phyloP scores from a whole-genome alignment of 2,797 vertebrate genomes.

The Calcarius lapponicus region DNA sequence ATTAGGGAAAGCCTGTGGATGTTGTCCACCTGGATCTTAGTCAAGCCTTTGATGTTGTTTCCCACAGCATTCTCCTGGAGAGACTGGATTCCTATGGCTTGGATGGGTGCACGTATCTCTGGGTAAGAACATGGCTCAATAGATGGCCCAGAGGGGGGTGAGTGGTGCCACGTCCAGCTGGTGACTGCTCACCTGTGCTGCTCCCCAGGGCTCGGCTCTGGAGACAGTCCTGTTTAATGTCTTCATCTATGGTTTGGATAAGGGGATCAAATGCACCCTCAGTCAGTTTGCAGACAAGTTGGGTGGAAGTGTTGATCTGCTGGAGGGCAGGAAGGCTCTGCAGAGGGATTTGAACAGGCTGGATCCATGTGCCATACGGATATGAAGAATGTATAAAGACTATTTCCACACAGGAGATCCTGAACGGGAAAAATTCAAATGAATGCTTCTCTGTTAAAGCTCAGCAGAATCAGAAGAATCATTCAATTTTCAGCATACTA shows the following conservation, averaged over 20 bases:
- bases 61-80: not conserved
- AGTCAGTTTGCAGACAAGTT: not conserved
- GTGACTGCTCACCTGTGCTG: not conserved
- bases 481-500: not conserved
- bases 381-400: not conserved
- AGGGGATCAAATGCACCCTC: not conserved
- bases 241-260: not conserved
- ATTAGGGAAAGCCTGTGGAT: not conserved
- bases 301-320: not conserved
- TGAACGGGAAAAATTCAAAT: not conserved
- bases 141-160: not conserved
- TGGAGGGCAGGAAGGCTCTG: not conserved
- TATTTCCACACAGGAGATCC: not conserved
- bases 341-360: not conserved
- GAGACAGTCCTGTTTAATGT: not conserved
- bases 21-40: not conserved
- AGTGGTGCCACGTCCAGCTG: not conserved
- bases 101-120: not conserved
- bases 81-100: not conserved
- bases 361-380: not conserved
- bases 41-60: not conserved
- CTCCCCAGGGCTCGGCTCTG: not conserved
- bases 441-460: not conserved
- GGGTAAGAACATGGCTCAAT: not conserved
- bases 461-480: not conserved